Percentiles rank a stretch among this genome's conserved stretches.
Evolutionary conservation across 2,113 vertebrate species (phyloP).

Genomic region (Ariopsis seemanni): DNA sequence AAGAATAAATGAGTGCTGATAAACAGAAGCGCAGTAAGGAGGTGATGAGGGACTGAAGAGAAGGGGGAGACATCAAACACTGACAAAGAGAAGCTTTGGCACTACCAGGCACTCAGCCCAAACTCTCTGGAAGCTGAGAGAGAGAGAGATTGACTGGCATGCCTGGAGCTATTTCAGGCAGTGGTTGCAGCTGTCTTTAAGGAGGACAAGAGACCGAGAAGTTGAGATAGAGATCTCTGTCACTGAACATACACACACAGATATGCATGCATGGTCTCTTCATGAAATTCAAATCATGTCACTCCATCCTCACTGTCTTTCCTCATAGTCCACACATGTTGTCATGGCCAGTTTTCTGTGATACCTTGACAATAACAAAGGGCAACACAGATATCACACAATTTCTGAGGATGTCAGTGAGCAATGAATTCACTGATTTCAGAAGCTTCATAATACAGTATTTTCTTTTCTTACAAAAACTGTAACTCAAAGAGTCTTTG

Average conservation of each 20-base stretch:
- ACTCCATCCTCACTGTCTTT: background rate
- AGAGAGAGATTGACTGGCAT: conserved; percentile 38
- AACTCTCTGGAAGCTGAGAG: conserved; percentile 19
- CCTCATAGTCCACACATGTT: background rate
- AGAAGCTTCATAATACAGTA: too few species aligned
- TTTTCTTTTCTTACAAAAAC: background rate
- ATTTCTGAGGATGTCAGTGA: background rate
- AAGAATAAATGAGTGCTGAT: background rate
- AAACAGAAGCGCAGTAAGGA: conserved; percentile 1
- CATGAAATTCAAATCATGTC: conserved; percentile 22
- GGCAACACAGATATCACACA: background rate
- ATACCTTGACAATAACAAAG: background rate
- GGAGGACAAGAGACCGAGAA: conserved; percentile 27
- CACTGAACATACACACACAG: conserved; percentile 19
- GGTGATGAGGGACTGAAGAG: conserved; percentile 9
- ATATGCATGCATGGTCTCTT: conserved; percentile 17
- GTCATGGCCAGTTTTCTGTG: background rate
- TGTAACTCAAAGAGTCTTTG: background rate
- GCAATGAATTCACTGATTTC: background rate
- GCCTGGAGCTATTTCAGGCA: conserved; percentile 36
- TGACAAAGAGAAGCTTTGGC: conserved; percentile 48
- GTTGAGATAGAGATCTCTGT: conserved; percentile 45
- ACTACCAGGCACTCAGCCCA: conserved; percentile 38
- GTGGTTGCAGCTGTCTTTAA: conserved; percentile 50
- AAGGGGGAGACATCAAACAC: conserved; percentile 26